Conservation (phyloP, 2,113 vertebrate genomes). For the Megaleporinus macrocephalus region DNA sequence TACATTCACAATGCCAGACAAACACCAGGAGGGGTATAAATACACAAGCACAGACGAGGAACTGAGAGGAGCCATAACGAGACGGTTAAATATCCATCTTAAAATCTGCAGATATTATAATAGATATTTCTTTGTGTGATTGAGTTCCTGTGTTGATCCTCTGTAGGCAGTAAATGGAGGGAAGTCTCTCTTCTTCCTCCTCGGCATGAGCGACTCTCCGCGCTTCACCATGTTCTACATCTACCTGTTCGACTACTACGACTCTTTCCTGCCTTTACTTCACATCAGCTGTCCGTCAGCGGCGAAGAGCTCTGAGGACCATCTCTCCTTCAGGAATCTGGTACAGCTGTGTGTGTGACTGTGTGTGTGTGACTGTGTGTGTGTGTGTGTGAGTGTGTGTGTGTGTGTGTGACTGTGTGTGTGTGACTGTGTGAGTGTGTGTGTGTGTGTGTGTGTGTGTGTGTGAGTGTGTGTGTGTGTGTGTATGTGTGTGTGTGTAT, state of each 20-base stretch:
- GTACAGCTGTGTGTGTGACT: conserved; percentile 4
- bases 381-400: conserved; percentile 27
- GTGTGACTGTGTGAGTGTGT: conserved; percentile 14
- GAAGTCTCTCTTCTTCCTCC: conserved; percentile 21
- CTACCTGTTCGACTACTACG: conserved; percentile 43
- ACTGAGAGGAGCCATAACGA: no score
- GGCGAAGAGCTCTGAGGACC: neutral
- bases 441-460: no score
- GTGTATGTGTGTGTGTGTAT: conserved; percentile 17
- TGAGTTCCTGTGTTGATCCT: neutral
- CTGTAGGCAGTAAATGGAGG: conserved; percentile 28
- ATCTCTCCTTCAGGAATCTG: conserved; percentile 7
- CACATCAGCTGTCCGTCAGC: conserved; percentile 29
- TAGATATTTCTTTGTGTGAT: neutral
- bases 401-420: no score
- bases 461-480: no score
- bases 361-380: no score
- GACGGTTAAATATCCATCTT: no score
- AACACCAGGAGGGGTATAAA: no score
- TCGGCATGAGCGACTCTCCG: conserved; percentile 23
- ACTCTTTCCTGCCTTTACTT: conserved; percentile 40
- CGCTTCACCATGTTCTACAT: conserved; percentile 36
- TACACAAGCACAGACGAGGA: no score
- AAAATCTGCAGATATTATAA: no score
- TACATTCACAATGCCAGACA: no score